These are phyloP conservation scores for Xenus cinereus DNA, from an alignment of 2,113 vertebrate genomes.

Conservation along the genomic window DNA sequence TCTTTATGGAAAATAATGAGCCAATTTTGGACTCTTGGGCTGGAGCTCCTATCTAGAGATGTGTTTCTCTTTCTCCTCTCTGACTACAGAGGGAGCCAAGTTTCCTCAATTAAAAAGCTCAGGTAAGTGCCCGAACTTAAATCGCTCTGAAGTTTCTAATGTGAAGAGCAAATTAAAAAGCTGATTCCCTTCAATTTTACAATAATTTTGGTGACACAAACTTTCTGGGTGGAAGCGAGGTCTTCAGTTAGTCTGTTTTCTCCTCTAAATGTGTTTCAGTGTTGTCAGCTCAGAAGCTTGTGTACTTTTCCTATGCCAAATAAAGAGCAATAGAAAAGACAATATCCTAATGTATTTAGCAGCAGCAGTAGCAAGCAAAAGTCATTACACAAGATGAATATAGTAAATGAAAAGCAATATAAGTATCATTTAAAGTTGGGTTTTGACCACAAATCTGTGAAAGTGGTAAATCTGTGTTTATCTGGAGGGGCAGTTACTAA, in stretches of 20 bases:
- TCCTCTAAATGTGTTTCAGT: background rate
- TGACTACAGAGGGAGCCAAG: constrained; percentile 58
- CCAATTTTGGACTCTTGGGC: background rate
- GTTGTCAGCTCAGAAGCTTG: background rate
- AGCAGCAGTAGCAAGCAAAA: background rate
- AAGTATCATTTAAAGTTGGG: background rate
- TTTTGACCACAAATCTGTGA: background rate
- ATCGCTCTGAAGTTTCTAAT: background rate
- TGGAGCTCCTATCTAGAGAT: background rate
- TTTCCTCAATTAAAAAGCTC: background rate
- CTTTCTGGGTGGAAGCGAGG: background rate
- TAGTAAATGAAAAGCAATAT: background rate
- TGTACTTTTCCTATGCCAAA: background rate
- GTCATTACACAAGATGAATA: background rate
- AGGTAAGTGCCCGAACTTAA: background rate
- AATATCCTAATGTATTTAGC: background rate
- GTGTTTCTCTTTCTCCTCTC: background rate
- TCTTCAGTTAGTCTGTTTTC: background rate
- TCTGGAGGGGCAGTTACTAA: background rate
- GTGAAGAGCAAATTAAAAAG: background rate
- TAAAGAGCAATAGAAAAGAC: background rate
- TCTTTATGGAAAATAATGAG: background rate
- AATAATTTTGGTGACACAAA: background rate
- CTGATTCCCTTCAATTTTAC: background rate
- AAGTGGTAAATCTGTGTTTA: background rate